These are phyloP conservation scores for Episyrphus balteatus DNA, from an alignment of 1,140 invertebrate species.

Conservation along the genomic window DNA sequence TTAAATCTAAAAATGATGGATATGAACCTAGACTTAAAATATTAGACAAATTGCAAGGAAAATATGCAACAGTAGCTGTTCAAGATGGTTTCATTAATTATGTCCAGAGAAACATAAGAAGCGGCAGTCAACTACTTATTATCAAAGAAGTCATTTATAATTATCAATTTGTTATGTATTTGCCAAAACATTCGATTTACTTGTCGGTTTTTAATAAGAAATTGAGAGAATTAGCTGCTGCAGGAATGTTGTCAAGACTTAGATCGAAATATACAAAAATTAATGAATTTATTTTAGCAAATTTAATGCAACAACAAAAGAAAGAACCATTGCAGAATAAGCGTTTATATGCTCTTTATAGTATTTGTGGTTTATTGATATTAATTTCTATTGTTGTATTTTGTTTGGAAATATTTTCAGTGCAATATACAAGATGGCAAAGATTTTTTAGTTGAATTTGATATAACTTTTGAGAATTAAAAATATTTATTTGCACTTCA, in stretches of 20 bases:
- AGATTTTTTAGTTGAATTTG: too few species aligned
- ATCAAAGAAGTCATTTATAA: constrained; percentile 4
- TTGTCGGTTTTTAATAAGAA: background rate
- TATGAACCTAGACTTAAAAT: background rate
- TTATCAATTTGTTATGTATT: constrained; percentile 4
- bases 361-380: too few species aligned
- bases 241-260: constrained; percentile 1
- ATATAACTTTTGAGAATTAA: too few species aligned
- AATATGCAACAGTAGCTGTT: background rate
- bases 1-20: background rate
- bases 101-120: background rate
- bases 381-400: too few species aligned
- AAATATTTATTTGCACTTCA: background rate
- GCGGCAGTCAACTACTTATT: background rate
- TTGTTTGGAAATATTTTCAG: too few species aligned
- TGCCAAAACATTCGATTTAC: constrained; percentile 4
- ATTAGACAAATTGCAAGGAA: background rate
- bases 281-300: too few species aligned
- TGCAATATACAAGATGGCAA: too few species aligned
- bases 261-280: too few species aligned
- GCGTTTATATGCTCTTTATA: too few species aligned
- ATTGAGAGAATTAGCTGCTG: background rate
- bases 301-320: too few species aligned
- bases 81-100: background rate
- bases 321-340: too few species aligned